phyloP scores from a whole-genome alignment of 64 coral and sea anemone genomes.

The Montipora cactus region DNA sequence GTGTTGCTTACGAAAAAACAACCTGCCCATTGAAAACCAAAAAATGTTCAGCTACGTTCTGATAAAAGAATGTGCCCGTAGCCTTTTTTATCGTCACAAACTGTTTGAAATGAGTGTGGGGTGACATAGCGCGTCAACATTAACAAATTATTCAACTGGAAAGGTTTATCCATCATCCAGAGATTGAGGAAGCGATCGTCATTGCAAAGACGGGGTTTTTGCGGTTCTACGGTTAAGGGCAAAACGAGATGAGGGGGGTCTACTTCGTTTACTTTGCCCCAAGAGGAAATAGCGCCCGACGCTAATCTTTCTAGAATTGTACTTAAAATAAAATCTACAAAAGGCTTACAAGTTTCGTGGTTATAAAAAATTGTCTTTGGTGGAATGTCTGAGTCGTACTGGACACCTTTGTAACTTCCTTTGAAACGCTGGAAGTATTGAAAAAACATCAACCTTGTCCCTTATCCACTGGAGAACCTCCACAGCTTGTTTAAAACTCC shows the following conservation, averaged over 20 bases:
- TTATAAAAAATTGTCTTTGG: slow-evolving; percentile 15
- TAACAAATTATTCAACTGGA: not conserved
- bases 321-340: not conserved
- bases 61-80: too few relatives aligned
- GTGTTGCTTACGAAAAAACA: not conserved
- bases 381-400: not conserved
- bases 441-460: slow-evolving; percentile 9
- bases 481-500: not conserved
- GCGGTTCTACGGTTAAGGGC: slow-evolving; percentile 8
- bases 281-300: not conserved
- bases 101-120: slow-evolving; percentile 19
- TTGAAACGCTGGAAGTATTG: not conserved
- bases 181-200: slow-evolving; percentile 33
- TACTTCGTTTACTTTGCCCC: not conserved
- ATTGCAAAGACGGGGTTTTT: slow-evolving; percentile 14
- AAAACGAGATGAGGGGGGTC: slow-evolving; percentile 12
- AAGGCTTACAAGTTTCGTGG: not conserved
- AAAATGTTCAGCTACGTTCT: too few relatives aligned
- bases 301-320: slow-evolving; percentile 20
- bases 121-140: slow-evolving; percentile 5
- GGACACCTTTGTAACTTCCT: not conserved
- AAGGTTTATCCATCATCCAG: slow-evolving; percentile 17
- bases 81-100: too few relatives aligned
- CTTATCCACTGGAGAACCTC: slow-evolving; percentile 18
- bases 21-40: not conserved